Percentiles rank a stretch among this genome's conserved stretches.
Conservation (phyloP, 2,113 vertebrate genomes). For the Eolophus roseicapilla region DNA sequence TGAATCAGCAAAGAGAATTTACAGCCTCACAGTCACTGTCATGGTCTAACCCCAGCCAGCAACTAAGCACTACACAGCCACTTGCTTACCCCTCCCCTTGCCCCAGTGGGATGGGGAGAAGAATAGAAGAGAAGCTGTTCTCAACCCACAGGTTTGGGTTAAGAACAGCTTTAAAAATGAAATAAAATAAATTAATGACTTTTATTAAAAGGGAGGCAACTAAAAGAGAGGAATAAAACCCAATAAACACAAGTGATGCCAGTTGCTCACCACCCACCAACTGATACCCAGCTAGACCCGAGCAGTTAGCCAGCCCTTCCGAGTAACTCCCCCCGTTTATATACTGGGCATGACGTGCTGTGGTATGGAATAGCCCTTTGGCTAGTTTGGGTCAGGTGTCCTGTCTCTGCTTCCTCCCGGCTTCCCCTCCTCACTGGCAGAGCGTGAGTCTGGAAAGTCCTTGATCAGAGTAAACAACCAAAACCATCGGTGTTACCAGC, state of each 20-base stretch:
- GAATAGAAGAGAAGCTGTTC: background rate
- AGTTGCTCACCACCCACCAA: background rate
- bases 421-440: background rate
- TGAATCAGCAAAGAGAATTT: no score
- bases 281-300: background rate
- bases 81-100: background rate
- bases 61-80: background rate
- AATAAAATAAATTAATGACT: background rate
- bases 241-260: background rate
- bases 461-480: background rate
- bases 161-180: background rate
- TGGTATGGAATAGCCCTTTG: background rate
- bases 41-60: background rate
- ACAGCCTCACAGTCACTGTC: background rate
- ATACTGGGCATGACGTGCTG: background rate
- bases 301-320: background rate
- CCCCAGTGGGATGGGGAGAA: background rate
- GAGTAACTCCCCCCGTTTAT: no score
- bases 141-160: background rate
- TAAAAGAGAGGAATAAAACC: background rate
- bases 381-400: background rate
- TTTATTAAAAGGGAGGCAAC: background rate
- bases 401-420: background rate
- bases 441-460: background rate
- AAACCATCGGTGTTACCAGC: background rate